Conservation (phyloP, 2,113 vertebrate species). For the Rattus norvegicus region DNA sequence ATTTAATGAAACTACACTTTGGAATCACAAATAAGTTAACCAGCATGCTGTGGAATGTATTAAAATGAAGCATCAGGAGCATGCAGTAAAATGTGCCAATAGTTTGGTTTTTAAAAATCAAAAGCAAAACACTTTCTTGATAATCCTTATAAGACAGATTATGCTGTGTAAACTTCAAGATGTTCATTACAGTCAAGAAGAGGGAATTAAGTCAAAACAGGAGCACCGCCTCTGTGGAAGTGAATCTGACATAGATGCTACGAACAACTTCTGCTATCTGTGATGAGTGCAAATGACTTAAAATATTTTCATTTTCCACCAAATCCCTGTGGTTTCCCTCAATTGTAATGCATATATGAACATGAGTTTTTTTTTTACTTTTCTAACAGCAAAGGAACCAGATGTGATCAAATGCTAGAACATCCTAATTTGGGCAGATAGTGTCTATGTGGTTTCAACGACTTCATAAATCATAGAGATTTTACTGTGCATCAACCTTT, state of each 20-base stretch:
- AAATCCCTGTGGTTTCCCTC: neutral
- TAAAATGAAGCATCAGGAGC: neutral
- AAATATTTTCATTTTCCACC: neutral
- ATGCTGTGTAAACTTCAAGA: neutral
- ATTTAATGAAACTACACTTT: conserved; percentile 15
- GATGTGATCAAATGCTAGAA: neutral
- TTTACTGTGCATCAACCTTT: neutral
- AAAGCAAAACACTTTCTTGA: conserved; percentile 1
- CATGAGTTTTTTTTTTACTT: neutral
- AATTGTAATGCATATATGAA: neutral
- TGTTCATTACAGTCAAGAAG: neutral
- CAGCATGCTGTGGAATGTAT: neutral
- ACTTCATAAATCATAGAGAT: neutral
- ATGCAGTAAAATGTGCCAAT: neutral
- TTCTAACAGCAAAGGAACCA: neutral
- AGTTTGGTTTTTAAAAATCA: neutral
- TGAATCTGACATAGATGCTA: neutral
- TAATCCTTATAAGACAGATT: neutral
- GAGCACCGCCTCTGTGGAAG: neutral
- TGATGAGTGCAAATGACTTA: neutral
- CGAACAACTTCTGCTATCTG: neutral
- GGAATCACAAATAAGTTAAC: neutral
- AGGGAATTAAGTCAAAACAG: neutral
- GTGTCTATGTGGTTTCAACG: neutral
- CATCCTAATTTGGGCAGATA: neutral